These are phyloP conservation scores for Picus viridis DNA, from an alignment of 2,797 vertebrate genomes.

Conservation along the genomic window DNA sequence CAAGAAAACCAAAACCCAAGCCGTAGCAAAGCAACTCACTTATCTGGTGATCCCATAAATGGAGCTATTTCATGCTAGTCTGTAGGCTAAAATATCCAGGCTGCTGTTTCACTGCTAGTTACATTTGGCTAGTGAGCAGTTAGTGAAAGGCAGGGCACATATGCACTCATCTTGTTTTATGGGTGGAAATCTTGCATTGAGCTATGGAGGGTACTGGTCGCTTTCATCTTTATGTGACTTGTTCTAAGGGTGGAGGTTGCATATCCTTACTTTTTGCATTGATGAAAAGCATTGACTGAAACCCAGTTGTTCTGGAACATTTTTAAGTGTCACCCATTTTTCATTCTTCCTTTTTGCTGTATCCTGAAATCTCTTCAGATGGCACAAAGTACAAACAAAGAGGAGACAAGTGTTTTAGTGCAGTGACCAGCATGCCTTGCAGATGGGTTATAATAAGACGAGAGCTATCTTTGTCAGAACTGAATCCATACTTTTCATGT, in stretches of 20 bases:
- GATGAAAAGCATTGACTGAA: constrained; percentile 55
- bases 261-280: constrained; percentile 12
- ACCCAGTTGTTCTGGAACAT: constrained; percentile 30
- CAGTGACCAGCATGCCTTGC: constrained; percentile 38
- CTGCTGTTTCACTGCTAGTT: neutral
- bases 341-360: constrained; percentile 27
- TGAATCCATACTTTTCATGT: constrained; percentile 63
- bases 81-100: neutral
- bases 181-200: neutral
- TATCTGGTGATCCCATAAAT: neutral
- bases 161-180: neutral
- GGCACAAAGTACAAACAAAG: constrained; percentile 44
- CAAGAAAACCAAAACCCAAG: neutral
- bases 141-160: neutral
- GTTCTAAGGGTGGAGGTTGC: constrained; percentile 39
- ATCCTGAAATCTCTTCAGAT: constrained; percentile 51
- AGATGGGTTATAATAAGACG: constrained; percentile 59
- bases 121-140: neutral
- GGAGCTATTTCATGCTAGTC: neutral
- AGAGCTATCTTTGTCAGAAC: constrained; percentile 64
- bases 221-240: constrained; percentile 26
- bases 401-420: constrained; percentile 46
- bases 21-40: neutral
- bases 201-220: neutral
- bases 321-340: constrained; percentile 64